Conservation (phyloP, 2,113 vertebrate genomes). For the Cinclus cinclus region DNA sequence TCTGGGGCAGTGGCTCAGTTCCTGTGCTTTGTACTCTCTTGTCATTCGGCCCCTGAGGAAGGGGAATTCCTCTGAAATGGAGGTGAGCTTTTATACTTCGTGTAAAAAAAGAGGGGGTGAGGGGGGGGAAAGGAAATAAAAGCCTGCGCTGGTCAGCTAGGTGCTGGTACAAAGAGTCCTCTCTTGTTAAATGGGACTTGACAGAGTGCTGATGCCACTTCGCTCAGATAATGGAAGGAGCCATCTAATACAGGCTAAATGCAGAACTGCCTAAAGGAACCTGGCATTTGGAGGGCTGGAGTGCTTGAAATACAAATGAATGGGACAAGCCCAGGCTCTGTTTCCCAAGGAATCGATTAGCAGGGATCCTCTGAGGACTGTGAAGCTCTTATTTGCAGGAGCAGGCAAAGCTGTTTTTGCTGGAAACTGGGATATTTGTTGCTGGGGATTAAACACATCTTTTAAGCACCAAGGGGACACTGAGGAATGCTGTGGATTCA, state of each 20-base stretch:
- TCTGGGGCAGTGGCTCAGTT: neutral
- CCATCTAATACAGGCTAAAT: neutral
- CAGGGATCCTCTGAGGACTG: neutral
- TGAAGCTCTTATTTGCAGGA: neutral
- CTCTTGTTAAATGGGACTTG: neutral
- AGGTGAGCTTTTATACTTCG: neutral
- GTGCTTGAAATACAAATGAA: constrained; percentile 20
- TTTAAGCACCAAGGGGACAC: neutral
- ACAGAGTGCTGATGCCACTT: constrained; percentile 4
- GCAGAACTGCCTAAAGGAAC: neutral
- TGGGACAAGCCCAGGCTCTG: constrained; percentile 15
- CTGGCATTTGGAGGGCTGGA: neutral
- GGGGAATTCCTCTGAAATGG: neutral
- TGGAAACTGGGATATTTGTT: neutral
- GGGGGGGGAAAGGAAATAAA: neutral
- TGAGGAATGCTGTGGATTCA: neutral
- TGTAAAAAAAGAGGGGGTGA: too few relatives aligned
- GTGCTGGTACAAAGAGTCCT: neutral
- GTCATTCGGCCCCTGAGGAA: neutral
- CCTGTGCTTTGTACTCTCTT: neutral
- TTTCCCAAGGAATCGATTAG: constrained; percentile 33
- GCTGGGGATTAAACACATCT: neutral
- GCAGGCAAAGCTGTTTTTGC: neutral
- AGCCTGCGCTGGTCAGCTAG: rapidly evolving
- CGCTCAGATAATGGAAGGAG: constrained; percentile 2